Base-by-base conservation (phyloP, 2,797 vertebrate genomes). In the Hoplostethus atlanticus region DNA sequence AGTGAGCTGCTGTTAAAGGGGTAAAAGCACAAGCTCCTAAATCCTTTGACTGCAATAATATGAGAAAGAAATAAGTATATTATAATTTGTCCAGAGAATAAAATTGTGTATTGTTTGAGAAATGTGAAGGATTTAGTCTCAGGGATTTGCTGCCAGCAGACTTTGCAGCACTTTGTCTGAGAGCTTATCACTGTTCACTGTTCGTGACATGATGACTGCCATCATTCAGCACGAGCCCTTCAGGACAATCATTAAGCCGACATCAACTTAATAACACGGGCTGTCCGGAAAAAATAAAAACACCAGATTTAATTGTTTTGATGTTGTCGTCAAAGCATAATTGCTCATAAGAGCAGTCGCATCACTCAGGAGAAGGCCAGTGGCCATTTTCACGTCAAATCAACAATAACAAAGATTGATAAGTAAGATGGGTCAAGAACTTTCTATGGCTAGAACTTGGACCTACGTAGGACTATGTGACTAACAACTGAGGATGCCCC, bases 31-130 rank as follows among this genome's bases (percentile, higher is more conserved):
- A 86, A 80, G 75, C 78, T 85, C 59, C 81, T 80, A 90, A 92
- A 92, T 91, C 86, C 80, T 77, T 74, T 69, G 78, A 84, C 83
- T 88, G 68, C 66, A 47, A 82, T 77, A 89, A 90, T 79, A 88
- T 61, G 74, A 84, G 77, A 82, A 81, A 83, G 76, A 87, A 85
- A 89, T 86, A 88, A 90, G 86, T 72, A 81, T 85, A 87, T 85
- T 89, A 87, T 63, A 84, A 87, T 90, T 79, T n/a, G 56, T 84
- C 75, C 79, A 60, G 64, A 71, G 83, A 77, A 81, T 73, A 85
- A 86, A 91, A 90, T 81, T 82, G 83, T 81, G 81, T 81, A 84
- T 89, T 91, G 82, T 89, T 86, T 79, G 85, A 86, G 83, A 89
- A 89, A 87, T 87, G 71, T 85, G 77, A 76, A 72, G 84, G 87